Evolutionary conservation across 2,113 vertebrate genomes (phyloP).

Genomic region (Gallinago undulata): DNA sequence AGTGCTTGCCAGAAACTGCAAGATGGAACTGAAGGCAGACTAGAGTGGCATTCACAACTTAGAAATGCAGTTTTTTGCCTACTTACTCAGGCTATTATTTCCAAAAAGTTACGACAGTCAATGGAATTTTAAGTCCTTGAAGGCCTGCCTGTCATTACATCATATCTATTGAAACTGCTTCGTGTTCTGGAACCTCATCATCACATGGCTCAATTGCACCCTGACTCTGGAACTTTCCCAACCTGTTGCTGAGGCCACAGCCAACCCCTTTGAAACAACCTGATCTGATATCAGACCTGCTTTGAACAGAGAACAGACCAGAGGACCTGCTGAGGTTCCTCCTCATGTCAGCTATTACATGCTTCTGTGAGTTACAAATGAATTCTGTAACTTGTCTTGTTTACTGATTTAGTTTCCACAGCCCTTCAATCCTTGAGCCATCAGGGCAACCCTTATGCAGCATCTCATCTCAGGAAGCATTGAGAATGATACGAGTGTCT

Average conservation of each 20-base stretch:
- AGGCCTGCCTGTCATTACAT: not conserved
- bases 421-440: not conserved
- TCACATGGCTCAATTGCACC: rapidly evolving
- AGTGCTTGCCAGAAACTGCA: not conserved
- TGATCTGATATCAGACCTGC: not conserved
- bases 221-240: not conserved
- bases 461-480: not conserved
- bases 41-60: not conserved
- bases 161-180: not conserved
- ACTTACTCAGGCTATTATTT: not conserved
- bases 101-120: not conserved
- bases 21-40: not conserved
- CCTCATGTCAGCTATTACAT: rapidly evolving
- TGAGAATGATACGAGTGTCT: not conserved
- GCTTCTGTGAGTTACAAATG: not conserved
- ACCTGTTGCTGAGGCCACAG: not conserved
- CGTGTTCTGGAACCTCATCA: not conserved
- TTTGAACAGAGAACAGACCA: not conserved
- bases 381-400: not conserved
- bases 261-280: not conserved
- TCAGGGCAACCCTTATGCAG: not conserved
- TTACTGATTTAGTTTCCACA: rapidly evolving
- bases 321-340: not conserved
- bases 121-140: not conserved
- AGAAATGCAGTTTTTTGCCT: not conserved